These are phyloP conservation scores for Hippasteria phrygiana DNA, from an alignment of 53 echinoderm and acorn worm genomes.

Conservation along the genomic window DNA sequence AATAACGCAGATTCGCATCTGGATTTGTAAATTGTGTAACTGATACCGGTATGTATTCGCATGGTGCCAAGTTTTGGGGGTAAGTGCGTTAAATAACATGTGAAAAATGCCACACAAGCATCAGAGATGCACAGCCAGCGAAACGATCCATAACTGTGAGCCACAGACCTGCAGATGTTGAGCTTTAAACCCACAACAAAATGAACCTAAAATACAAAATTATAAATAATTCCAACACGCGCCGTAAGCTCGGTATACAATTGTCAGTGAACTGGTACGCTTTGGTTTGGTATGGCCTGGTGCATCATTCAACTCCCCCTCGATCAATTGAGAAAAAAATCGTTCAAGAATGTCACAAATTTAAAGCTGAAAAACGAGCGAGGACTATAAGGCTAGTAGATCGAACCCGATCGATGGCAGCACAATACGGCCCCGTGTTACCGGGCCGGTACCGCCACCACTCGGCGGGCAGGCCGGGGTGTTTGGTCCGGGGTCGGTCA, in stretches of 20 bases:
- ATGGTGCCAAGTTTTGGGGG: too few relatives aligned
- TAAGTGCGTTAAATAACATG: conserved; percentile 4
- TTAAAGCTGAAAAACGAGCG: conserved; percentile 31
- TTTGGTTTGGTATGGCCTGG: too few relatives aligned
- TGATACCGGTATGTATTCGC: too few relatives aligned
- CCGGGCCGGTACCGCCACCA: conserved; percentile 34
- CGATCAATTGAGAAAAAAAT: conserved; percentile 37
- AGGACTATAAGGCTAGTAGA: conserved; percentile 9
- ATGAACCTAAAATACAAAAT: neutral
- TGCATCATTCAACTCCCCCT: conserved; percentile 4
- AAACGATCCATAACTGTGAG: neutral
- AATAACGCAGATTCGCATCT: too few relatives aligned
- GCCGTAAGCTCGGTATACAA: neutral
- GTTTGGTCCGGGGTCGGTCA: neutral
- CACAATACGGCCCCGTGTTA: conserved; percentile 30
- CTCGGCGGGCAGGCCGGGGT: neutral
- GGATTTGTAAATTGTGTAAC: too few relatives aligned
- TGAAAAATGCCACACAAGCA: neutral
- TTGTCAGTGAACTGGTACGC: neutral
- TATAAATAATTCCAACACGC: neutral
- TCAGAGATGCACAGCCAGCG: neutral
- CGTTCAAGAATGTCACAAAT: conserved; percentile 46
- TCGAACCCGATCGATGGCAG: conserved; percentile 38
- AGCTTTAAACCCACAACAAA: neutral
- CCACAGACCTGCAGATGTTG: neutral